Base-by-base conservation (phyloP, 2,113 vertebrate genomes). In the Archilochus colubris region DNA sequence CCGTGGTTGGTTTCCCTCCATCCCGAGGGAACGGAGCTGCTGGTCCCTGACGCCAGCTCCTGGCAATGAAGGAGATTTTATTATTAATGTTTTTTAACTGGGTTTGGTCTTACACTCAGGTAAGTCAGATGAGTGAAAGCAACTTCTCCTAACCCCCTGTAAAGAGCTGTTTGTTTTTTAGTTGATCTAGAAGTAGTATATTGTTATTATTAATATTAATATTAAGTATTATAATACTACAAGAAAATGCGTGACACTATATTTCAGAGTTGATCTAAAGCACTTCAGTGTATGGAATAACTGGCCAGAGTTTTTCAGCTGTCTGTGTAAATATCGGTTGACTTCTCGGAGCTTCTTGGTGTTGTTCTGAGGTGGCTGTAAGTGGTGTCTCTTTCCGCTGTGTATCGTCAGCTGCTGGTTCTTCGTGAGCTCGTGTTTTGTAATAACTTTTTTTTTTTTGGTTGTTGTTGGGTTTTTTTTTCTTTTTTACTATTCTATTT, bases 251-350 rank as follows among this genome's bases (percentile, higher is more conserved):
- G 92, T 93, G 96, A 74, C 96, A 96, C 96, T 96, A 86, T 95
- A 94, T 79, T 79, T 83, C 96, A 80, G 79, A 68, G 44, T 94
- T 66, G 93, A 88, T 79, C 91, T 94, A 64, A 84, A 91, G 72
- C 88, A 82, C 92, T 92, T 80, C 25, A 76, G 50, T 70, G 92
- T 86, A 64, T 48, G 88, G 11, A 48, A 57, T 88, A 74, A 93
- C 89, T 2, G 77, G 51, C 73, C 54, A 1, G 83, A 74, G 94
- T 55, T 86, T 78, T 55, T 85, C 87, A 53, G 81, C 28, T 10
- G 38, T 93, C 88, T 78, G 43, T 97, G 96, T 97, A 96, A 95
- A 97, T 94, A 96, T 31, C 22, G 94, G 93, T 88, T 66, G 95
- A 68, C 50, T 79, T 91, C 86, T 88, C 31, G 28, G 93, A 36